Percentiles rank a stretch among this genome's conserved stretches.
These are phyloP conservation scores for Trissoscelio sp. DNA, from an alignment of 2,888 invertebrate species.

Conservation along the genomic window DNA sequence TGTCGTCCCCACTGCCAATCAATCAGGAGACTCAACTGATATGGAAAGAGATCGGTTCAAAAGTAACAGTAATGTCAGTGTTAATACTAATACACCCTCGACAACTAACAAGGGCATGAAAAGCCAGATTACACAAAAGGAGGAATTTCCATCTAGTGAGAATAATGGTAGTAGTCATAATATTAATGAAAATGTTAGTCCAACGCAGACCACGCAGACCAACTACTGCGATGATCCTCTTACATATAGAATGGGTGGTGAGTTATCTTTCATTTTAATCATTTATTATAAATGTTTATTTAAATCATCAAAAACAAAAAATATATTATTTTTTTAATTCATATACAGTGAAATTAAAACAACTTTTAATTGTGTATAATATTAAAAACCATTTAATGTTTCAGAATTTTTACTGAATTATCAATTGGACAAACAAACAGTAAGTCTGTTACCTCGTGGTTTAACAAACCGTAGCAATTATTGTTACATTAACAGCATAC, in stretches of 20 bases:
- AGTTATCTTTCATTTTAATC: conserved; percentile 65
- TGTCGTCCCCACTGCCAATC: conserved; percentile 43
- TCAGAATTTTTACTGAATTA: conserved; percentile 90
- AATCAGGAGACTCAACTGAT: conserved; percentile 10
- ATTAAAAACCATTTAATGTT: no score
- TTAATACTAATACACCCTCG: neutral
- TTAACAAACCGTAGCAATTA: conserved; percentile 97
- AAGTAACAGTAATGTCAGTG: neutral
- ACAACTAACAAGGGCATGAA: neutral
- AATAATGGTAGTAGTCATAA: conserved; percentile 37
- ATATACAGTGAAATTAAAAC: no score
- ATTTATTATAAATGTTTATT: no score
- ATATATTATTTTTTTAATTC: no score
- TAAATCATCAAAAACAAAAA: no score
- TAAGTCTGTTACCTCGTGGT: conserved; percentile 94
- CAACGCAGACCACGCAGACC: conserved; percentile 57
- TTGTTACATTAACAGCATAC: conserved; percentile 97
- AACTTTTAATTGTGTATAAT: no score
- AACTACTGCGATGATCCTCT: conserved; percentile 86
- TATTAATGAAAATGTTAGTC: conserved; percentile 16
- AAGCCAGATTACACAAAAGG: neutral
- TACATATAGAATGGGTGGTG: conserved; percentile 89
- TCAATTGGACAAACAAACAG: conserved; percentile 90
- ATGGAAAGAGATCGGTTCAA: neutral
- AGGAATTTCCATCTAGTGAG: conserved; percentile 17